Conservation (phyloP, 2,888 invertebrate genomes). For the Agonopterix heracliana region DNA sequence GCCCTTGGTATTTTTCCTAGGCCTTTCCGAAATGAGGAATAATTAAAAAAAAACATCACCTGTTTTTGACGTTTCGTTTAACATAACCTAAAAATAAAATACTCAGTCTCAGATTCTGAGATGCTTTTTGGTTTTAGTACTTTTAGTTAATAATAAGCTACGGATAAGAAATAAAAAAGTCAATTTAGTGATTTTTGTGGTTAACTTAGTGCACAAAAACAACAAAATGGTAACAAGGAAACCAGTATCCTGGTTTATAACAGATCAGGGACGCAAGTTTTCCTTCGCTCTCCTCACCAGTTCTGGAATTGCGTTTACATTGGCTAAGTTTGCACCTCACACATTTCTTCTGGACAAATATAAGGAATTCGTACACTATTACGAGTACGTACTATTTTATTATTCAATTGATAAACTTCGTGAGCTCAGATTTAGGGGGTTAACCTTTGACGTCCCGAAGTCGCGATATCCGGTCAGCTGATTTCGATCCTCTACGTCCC, state of each 20-base stretch:
- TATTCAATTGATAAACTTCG: neutral
- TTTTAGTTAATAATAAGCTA: too few species aligned
- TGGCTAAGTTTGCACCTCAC: constrained; percentile 76
- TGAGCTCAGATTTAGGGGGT: too few species aligned
- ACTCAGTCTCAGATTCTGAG: too few species aligned
- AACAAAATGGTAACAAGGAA: constrained; percentile 40
- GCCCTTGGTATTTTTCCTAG: too few species aligned
- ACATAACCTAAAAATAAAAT: neutral
- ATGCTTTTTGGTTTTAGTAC: too few species aligned
- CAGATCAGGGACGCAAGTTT: constrained; percentile 70
- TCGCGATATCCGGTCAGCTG: too few species aligned
- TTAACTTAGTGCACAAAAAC: neutral
- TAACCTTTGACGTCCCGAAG: too few species aligned
- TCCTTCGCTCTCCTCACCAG: constrained; percentile 63
- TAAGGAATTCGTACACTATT: constrained; percentile 78
- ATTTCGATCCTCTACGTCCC: too few species aligned
- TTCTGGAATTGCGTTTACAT: constrained; percentile 62
- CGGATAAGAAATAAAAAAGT: too few species aligned
- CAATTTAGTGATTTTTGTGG: too few species aligned
- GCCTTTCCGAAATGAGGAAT: too few species aligned
- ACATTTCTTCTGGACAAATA: constrained; percentile 78
- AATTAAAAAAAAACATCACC: neutral
- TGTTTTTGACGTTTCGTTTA: neutral
- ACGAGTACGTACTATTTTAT: constrained; percentile 68
- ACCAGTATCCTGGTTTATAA: constrained; percentile 71